These are phyloP conservation scores for Bradypus variegatus DNA, from an alignment of 2,797 vertebrate genomes.

Conservation along the genomic window DNA sequence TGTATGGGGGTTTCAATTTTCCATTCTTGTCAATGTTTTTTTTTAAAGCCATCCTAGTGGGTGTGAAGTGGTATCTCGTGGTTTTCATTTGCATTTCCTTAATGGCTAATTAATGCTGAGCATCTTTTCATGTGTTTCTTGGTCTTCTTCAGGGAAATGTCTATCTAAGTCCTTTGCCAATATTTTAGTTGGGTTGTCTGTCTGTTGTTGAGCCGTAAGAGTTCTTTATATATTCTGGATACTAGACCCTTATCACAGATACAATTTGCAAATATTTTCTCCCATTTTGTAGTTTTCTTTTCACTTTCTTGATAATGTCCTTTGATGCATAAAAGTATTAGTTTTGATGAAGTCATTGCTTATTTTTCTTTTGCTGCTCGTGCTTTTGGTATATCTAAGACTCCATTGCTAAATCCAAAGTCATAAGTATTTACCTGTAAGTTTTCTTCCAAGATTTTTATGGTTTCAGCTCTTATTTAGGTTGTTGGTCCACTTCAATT, in stretches of 20 bases:
- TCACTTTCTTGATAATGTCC: neutral
- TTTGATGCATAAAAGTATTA: neutral
- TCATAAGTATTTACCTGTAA: too few species aligned
- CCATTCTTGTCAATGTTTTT: neutral
- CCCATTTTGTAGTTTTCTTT: too few species aligned
- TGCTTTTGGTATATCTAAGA: neutral
- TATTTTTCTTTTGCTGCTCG: neutral
- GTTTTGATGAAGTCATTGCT: neutral
- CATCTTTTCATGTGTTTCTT: neutral
- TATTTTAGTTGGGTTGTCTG: neutral
- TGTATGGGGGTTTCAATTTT: neutral
- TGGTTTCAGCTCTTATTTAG: neutral
- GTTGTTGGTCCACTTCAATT: neutral
- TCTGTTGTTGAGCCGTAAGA: neutral
- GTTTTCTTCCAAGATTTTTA: neutral
- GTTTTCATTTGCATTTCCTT: neutral
- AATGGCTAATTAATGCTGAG: neutral
- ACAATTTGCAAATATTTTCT: neutral
- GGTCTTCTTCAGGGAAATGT: neutral
- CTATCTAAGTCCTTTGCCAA: neutral
- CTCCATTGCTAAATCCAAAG: neutral
- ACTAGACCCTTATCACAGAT: neutral
- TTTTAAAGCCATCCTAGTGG: neutral
- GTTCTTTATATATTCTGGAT: neutral
- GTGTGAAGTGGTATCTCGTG: neutral